Evolutionary conservation across 2,113 vertebrate species (phyloP).

Genomic region (Vulpes lagopus): DNA sequence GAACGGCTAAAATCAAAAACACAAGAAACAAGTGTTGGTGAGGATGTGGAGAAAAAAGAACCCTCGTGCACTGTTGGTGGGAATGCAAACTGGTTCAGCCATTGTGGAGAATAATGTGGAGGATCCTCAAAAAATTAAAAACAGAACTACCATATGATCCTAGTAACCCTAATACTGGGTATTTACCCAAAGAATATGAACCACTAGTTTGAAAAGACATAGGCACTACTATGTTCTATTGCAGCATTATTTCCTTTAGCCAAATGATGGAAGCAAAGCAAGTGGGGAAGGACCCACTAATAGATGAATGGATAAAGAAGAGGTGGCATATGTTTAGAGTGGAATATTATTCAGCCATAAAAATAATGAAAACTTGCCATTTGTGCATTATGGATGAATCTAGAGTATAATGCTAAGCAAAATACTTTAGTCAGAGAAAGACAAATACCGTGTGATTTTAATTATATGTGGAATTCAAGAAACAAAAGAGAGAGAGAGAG

Average conservation of each 20-base stretch:
- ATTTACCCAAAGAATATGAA: background rate
- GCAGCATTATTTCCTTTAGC: background rate
- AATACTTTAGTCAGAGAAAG: background rate
- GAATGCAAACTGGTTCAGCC: background rate
- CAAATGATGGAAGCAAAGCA: background rate
- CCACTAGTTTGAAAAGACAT: background rate
- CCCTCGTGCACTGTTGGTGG: background rate
- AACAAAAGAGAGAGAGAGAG: background rate
- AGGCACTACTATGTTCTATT: background rate
- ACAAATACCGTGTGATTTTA: background rate
- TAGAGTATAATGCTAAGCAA: background rate
- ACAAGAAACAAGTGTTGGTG: background rate
- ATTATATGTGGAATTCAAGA: background rate
- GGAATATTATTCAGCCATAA: background rate
- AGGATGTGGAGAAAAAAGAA: background rate
- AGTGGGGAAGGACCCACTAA: background rate
- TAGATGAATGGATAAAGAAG: background rate
- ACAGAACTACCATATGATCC: background rate
- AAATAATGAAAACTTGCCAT: background rate
- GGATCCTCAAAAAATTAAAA: background rate
- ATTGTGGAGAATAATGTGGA: background rate
- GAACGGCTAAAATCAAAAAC: background rate
- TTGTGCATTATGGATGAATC: background rate
- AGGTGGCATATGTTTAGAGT: too few relatives aligned
- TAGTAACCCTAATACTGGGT: background rate